These are phyloP conservation scores for Coregonus sp. DNA, from an alignment of 2,797 vertebrate species.

Conservation along the genomic window DNA sequence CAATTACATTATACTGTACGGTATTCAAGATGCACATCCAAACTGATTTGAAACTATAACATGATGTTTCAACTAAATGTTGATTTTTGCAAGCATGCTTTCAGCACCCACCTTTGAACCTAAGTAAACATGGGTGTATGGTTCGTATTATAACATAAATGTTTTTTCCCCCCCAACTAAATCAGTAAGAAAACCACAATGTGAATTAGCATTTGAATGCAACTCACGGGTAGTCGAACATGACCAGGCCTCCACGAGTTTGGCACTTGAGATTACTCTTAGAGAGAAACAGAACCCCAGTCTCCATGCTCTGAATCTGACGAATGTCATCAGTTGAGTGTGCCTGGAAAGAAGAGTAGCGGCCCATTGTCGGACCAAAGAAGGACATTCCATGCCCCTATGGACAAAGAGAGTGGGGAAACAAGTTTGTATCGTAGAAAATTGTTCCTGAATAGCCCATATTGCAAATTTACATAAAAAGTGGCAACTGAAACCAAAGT, in stretches of 20 bases:
- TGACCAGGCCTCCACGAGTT: constrained; percentile 89
- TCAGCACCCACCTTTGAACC: neutral
- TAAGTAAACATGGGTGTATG: neutral
- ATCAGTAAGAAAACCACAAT: neutral
- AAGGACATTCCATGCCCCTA: constrained; percentile 95
- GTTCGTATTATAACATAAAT: neutral
- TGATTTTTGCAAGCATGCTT: neutral
- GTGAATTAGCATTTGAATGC: neutral
- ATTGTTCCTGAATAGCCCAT: neutral
- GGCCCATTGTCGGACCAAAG: constrained; percentile 91
- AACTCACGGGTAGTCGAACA: constrained; percentile 96
- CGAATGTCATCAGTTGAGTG: constrained; percentile 87
- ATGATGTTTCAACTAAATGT: neutral
- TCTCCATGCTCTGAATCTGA: constrained; percentile 95
- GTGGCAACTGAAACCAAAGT: neutral
- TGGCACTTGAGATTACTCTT: constrained; percentile 91
- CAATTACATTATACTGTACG: neutral
- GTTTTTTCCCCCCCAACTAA: neutral
- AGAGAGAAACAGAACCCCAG: constrained; percentile 90
- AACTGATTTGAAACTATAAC: constrained; percentile 1
- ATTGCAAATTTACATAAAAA: neutral
- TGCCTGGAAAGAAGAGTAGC: constrained; percentile 93
- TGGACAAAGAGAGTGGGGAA: constrained; percentile 9
- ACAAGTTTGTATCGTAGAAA: neutral
- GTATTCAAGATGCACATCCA: neutral